These are phyloP conservation scores for Sebastiscus albofasciatus DNA, from an alignment of 2,797 vertebrate genomes.

Conservation along the genomic window DNA sequence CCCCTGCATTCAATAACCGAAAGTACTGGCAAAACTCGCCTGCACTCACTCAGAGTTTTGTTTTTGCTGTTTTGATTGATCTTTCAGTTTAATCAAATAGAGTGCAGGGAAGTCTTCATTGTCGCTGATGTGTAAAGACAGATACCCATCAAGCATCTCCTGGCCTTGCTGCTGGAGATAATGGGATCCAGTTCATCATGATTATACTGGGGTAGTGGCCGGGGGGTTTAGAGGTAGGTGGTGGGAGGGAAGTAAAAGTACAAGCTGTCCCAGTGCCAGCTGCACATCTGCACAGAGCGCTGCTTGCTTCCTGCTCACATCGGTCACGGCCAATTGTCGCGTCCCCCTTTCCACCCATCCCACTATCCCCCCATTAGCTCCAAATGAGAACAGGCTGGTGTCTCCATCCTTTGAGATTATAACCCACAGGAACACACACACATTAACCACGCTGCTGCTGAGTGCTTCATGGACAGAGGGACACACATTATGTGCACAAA, in stretches of 20 bases:
- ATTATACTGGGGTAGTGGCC: slow-evolving; percentile 13
- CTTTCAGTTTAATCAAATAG: slow-evolving; percentile 19
- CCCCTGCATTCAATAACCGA: slow-evolving; percentile 19
- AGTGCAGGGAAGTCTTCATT: not conserved
- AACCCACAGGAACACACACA: slow-evolving; percentile 24
- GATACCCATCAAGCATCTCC: slow-evolving; percentile 9
- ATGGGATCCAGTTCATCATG: slow-evolving; percentile 65
- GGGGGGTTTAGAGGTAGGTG: not conserved
- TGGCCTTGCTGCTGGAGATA: slow-evolving; percentile 34
- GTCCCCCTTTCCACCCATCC: slow-evolving; percentile 24
- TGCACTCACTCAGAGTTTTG: not conserved
- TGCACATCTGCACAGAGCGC: slow-evolving; percentile 68
- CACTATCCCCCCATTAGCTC: slow-evolving; percentile 40
- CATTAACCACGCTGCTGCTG: not conserved
- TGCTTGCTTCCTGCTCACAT: slow-evolving; percentile 59
- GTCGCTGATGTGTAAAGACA: slow-evolving; percentile 1
- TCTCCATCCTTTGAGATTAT: slow-evolving; percentile 56
- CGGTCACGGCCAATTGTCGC: slow-evolving; percentile 65
- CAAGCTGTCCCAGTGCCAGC: slow-evolving; percentile 55
- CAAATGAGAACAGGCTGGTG: slow-evolving; percentile 69
- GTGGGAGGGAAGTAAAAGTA: slow-evolving; percentile 41
- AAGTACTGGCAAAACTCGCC: slow-evolving; percentile 2
- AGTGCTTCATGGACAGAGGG: not conserved
- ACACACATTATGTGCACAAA: not conserved
- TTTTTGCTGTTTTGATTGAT: slow-evolving; percentile 21